Conservation (phyloP, 1,140 invertebrate species). For the Drosophila quadrilineata region DNA sequence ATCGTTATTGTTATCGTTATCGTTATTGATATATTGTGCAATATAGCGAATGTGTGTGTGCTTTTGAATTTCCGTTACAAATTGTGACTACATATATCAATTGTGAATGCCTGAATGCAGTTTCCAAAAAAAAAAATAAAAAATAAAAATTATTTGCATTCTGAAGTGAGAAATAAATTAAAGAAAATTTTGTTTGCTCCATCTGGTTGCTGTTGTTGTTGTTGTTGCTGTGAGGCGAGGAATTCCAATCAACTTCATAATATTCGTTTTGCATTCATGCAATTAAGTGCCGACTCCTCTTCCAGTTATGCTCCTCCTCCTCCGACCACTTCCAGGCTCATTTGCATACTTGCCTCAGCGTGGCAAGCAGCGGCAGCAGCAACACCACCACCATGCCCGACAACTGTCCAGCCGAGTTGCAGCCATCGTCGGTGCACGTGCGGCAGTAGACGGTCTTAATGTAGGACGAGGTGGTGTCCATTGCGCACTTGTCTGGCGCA, state of each 20-base stretch:
- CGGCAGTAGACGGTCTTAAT: conserved; percentile 79
- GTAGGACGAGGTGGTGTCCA: conserved; percentile 77
- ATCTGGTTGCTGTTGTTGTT: conserved; percentile 13
- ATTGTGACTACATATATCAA: conserved; percentile 17
- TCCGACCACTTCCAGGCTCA: conserved; percentile 22
- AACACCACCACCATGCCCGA: conserved; percentile 33
- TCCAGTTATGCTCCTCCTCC: not conserved
- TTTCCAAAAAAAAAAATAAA: too few relatives aligned
- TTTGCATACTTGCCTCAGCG: conserved; percentile 63
- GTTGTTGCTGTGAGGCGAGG: conserved; percentile 10
- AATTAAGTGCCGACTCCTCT: conserved; percentile 51
- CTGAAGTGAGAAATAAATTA: conserved; percentile 4
- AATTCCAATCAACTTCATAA: conserved; percentile 25
- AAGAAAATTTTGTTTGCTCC: not conserved
- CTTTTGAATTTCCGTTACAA: too few relatives aligned
- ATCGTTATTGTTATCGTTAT: not conserved
- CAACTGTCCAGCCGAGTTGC: conserved; percentile 58
- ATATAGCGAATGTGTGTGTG: too few relatives aligned
- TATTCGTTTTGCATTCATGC: conserved; percentile 35
- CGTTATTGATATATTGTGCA: conserved; percentile 12
- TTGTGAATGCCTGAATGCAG: not conserved
- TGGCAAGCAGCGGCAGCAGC: conserved; percentile 47
- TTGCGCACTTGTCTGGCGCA: conserved; percentile 72
- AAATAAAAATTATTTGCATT: too few relatives aligned
- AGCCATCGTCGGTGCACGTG: conserved; percentile 79